phyloP scores from a whole-genome alignment of 2,888 invertebrate genomes.

The Metellina segmentata region DNA sequence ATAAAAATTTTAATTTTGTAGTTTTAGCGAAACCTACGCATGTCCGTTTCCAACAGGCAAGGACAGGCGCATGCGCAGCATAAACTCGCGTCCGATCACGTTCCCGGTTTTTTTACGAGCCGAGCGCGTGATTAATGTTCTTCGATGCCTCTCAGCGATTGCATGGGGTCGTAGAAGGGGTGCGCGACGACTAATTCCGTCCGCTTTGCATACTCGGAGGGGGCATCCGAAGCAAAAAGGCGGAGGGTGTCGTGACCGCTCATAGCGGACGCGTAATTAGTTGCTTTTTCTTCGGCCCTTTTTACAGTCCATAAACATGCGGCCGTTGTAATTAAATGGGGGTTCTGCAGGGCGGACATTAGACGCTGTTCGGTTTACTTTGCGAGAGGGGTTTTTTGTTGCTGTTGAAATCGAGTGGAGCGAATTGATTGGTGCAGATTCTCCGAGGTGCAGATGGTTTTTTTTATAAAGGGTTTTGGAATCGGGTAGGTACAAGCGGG shows the following conservation, averaged over 20 bases:
- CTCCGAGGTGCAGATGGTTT: not conserved
- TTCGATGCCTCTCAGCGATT: conserved; percentile 25
- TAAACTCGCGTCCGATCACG: not conserved
- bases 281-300: not conserved
- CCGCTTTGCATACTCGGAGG: conserved; percentile 22
- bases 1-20: not conserved
- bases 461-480: not conserved
- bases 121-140: conserved; percentile 28
- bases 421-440: conserved; percentile 9
- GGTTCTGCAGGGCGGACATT: no score
- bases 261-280: conserved; percentile 43
- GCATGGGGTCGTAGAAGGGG: conserved; percentile 4
- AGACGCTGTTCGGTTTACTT: conserved; percentile 3
- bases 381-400: not conserved
- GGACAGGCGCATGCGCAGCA: no score
- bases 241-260: conserved; percentile 33
- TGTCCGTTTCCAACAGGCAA: no score
- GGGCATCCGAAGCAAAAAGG: conserved; percentile 4
- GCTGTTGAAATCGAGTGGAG: not conserved
- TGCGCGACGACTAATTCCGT: conserved; percentile 9
- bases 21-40: no score
- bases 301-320: conserved; percentile 8
- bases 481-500: no score
- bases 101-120: conserved; percentile 41
- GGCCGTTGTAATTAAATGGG: conserved; percentile 5